Evolutionary conservation across 2,888 invertebrate species (phyloP).

Genomic region (Pterostichus madidus): DNA sequence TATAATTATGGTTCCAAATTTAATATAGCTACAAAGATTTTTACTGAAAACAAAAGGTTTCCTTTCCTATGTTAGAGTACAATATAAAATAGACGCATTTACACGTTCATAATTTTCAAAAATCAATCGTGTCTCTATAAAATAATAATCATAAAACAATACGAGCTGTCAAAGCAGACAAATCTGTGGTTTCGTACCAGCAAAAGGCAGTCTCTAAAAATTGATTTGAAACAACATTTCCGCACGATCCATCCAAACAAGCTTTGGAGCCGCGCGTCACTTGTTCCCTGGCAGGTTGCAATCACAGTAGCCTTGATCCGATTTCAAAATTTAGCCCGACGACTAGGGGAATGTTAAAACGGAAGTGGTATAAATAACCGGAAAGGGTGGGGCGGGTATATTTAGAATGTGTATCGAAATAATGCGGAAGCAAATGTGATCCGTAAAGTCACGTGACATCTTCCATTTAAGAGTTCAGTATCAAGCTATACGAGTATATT

Average conservation of each 20-base stretch:
- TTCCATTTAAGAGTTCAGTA: constrained; percentile 14
- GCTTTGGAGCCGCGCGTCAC: constrained; percentile 2
- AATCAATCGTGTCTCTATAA: constrained; percentile 1
- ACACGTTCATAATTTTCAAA: constrained; percentile 68
- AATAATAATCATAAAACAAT: constrained; percentile 39
- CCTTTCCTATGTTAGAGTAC: too few species aligned
- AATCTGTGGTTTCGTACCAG: constrained; percentile 60
- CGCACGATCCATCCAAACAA: constrained; percentile 19
- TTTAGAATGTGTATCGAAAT: constrained; percentile 53
- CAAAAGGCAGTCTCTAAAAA: constrained; percentile 52
- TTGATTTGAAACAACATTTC: constrained; percentile 54
- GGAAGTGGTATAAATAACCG: constrained; percentile 56
- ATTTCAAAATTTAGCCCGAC: background rate
- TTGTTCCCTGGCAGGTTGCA: constrained; percentile 19
- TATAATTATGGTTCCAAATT: too few species aligned
- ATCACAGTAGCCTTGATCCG: constrained; percentile 38
- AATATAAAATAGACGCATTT: too few species aligned
- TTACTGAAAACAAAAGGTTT: too few species aligned
- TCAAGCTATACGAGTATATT: background rate
- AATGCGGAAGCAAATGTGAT: constrained; percentile 6
- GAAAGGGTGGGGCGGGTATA: constrained; percentile 50
- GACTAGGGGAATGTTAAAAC: constrained; percentile 28
- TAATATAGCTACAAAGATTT: too few species aligned
- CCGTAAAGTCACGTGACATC: constrained; percentile 55
- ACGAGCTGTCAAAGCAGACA: constrained; percentile 19